Evolutionary conservation across 2,888 invertebrate species (phyloP).

Genomic region (Netelia inedita): DNA sequence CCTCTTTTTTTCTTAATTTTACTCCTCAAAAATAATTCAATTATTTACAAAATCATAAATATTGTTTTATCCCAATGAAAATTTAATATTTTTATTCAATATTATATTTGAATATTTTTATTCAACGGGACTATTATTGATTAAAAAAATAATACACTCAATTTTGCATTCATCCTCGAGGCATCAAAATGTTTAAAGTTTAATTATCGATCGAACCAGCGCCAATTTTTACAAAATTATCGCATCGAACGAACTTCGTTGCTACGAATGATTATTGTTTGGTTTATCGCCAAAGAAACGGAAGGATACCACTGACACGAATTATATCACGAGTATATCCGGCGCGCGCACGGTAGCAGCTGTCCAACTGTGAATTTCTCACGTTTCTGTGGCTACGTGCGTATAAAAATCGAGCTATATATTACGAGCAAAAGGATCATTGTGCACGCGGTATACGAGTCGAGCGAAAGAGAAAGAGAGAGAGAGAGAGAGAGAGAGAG

Average conservation of each 20-base stretch:
- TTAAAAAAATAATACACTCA: too few relatives aligned
- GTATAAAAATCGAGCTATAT: constrained; percentile 24
- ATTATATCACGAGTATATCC: constrained; percentile 46
- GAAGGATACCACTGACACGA: constrained; percentile 42
- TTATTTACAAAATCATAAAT: too few relatives aligned
- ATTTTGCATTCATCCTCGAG: too few relatives aligned
- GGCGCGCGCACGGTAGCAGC: constrained; percentile 20
- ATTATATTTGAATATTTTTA: too few relatives aligned
- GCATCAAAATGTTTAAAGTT: too few relatives aligned
- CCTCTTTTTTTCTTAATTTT: too few relatives aligned
- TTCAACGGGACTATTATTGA: too few relatives aligned
- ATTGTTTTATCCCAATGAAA: too few relatives aligned
- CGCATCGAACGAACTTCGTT: background rate
- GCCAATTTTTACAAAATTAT: background rate
- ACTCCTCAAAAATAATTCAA: too few relatives aligned
- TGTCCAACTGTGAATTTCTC: constrained; percentile 66
- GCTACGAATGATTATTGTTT: background rate
- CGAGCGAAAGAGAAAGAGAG: constrained; percentile 2
- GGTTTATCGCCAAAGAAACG: background rate
- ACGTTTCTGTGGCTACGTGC: constrained; percentile 58
- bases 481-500: constrained; percentile 20
- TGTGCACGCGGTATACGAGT: constrained; percentile 45
- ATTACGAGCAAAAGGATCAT: constrained; percentile 53
- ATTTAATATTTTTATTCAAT: too few relatives aligned
- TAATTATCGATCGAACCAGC: too few relatives aligned